A percentile compares a stretch with the other conserved stretches of the same genome.
phyloP scores from a whole-genome alignment of 1,140 invertebrate genomes.

The Triops longicaudatus region DNA sequence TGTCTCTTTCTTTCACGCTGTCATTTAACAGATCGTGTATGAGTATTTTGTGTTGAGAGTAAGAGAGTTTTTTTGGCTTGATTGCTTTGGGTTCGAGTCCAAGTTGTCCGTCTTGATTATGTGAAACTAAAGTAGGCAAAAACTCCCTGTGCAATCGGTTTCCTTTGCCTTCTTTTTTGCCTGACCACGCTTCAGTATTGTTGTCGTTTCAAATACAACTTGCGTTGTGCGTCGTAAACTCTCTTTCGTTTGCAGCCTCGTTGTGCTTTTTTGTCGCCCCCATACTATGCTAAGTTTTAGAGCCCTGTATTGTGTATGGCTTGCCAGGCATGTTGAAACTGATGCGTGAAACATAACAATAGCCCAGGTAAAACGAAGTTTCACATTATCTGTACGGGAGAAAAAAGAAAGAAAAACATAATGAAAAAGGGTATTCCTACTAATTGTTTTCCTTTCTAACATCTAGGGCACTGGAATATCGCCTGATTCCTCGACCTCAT shows the following conservation, averaged over 20 bases:
- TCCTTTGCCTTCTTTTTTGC: neutral
- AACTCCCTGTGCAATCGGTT: constrained; percentile 7
- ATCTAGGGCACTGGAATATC: neutral
- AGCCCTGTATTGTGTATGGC: neutral
- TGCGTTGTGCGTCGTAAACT: neutral
- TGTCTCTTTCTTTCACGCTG: neutral
- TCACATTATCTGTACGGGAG: neutral
- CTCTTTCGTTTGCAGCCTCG: neutral
- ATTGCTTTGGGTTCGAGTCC: neutral
- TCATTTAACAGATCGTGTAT: neutral
- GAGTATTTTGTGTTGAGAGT: neutral
- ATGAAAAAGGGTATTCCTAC: too few relatives aligned
- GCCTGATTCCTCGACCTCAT: neutral
- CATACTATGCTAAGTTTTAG: neutral
- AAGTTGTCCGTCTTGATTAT: neutral
- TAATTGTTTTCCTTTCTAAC: neutral
- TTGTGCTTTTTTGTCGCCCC: neutral
- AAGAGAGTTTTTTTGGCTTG: neutral
- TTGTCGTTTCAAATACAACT: neutral
- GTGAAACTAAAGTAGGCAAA: neutral
- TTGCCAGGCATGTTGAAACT: neutral
- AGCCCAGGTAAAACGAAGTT: neutral
- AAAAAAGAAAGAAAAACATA: neutral
- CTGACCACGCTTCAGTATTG: constrained; percentile 6
- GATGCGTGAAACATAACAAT: neutral